Conservation (phyloP, 2,888 invertebrate genomes). For the Polydesmus complanatus region DNA sequence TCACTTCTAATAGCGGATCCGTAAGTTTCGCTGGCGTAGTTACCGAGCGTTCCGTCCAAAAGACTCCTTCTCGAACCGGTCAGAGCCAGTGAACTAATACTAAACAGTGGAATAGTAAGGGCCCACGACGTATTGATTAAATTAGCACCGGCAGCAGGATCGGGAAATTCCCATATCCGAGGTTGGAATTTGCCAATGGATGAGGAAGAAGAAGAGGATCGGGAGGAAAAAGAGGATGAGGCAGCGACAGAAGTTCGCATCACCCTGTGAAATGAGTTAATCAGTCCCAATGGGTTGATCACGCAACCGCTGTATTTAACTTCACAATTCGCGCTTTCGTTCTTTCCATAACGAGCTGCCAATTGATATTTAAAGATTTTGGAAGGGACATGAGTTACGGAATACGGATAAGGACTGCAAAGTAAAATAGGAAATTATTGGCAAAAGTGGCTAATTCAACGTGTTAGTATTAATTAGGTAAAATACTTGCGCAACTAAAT, state of each 20-base stretch:
- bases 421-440: too few relatives aligned
- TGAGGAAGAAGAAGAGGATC: too few relatives aligned
- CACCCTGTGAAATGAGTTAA: conserved; percentile 12
- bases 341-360: conserved; percentile 25
- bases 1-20: too few relatives aligned
- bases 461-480: too few relatives aligned
- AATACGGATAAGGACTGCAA: conserved; percentile 16
- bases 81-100: conserved; percentile 21
- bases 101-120: conserved; percentile 25
- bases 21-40: too few relatives aligned
- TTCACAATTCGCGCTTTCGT: conserved; percentile 24
- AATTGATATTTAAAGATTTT: conserved; percentile 24
- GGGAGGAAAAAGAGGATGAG: too few relatives aligned
- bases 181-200: too few relatives aligned
- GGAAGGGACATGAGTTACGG: conserved; percentile 16
- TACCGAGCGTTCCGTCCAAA: conserved; percentile 13
- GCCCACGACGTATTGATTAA: conserved; percentile 24
- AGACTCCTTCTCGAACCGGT: conserved; percentile 20
- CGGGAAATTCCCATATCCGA: conserved; percentile 2
- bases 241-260: too few relatives aligned
- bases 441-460: too few relatives aligned
- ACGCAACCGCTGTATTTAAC: conserved; percentile 25
- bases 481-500: too few relatives aligned
- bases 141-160: conserved; percentile 14
- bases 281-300: conserved; percentile 24